Evolutionary conservation across 2,888 invertebrate species (phyloP).

Genomic region (Venusia cambrica): DNA sequence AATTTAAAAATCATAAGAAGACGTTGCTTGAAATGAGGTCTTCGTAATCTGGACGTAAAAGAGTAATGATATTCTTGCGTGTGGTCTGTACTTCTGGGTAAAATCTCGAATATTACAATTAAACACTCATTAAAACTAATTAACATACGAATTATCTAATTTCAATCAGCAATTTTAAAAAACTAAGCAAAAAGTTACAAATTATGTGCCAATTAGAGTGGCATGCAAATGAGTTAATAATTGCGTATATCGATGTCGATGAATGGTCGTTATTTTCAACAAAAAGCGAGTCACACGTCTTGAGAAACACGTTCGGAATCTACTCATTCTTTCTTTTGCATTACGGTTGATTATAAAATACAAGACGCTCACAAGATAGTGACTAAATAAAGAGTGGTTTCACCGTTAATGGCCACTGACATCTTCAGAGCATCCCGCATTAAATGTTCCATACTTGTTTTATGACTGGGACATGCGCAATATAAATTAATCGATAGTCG

Average conservation of each 20-base stretch:
- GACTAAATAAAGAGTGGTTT: slow-evolving; percentile 64
- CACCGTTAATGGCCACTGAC: slow-evolving; percentile 63
- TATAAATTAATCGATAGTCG: slow-evolving; percentile 42
- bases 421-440: slow-evolving; percentile 56
- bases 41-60: slow-evolving; percentile 36
- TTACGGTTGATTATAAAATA: slow-evolving; percentile 46
- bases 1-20: slow-evolving; percentile 38
- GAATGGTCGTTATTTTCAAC: slow-evolving; percentile 41
- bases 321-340: slow-evolving; percentile 43
- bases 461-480: slow-evolving; percentile 25
- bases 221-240: slow-evolving; percentile 49
- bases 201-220: slow-evolving; percentile 49
- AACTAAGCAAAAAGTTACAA: slow-evolving; percentile 44
- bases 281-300: slow-evolving; percentile 38
- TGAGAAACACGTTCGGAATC: slow-evolving; percentile 37
- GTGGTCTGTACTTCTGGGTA: slow-evolving; percentile 55
- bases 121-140: slow-evolving; percentile 42
- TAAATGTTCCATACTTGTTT: slow-evolving; percentile 51
- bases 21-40: slow-evolving; percentile 40
- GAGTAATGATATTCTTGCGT: slow-evolving; percentile 57
- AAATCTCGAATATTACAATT: slow-evolving; percentile 46
- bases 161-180: slow-evolving; percentile 48
- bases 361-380: slow-evolving; percentile 50
- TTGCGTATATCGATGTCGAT: slow-evolving; percentile 48
- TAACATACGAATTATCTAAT: slow-evolving; percentile 52